Percentiles rank a stretch among this genome's conserved stretches.
Conservation (phyloP, 2,113 vertebrate species). For the Holacanthus passer region DNA sequence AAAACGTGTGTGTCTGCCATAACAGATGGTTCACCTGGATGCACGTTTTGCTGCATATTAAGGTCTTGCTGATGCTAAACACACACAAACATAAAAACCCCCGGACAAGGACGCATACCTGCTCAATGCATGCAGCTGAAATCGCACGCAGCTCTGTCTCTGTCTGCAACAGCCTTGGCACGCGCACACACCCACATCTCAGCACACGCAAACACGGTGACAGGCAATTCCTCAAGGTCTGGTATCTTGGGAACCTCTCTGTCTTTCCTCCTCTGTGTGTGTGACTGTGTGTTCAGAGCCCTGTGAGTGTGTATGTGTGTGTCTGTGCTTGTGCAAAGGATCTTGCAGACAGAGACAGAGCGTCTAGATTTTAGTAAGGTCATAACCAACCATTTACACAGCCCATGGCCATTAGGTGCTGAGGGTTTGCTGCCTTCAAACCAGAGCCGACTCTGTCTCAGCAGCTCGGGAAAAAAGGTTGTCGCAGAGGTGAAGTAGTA, state of each 20-base stretch:
- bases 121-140: slow-evolving; percentile 28
- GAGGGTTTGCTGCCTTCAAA: slow-evolving; percentile 27
- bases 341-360: slow-evolving; percentile 50
- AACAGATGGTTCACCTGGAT: slow-evolving; percentile 34
- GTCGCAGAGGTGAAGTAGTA: not conserved
- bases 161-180: slow-evolving; percentile 42
- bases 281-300: not conserved
- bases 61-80: slow-evolving; percentile 14
- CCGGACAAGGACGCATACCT: slow-evolving; percentile 17
- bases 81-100: slow-evolving; percentile 25
- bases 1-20: not conserved
- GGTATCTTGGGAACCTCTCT: slow-evolving; percentile 52
- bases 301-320: slow-evolving; percentile 3
- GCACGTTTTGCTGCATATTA: not conserved
- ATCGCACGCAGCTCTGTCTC: slow-evolving; percentile 36
- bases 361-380: slow-evolving; percentile 56
- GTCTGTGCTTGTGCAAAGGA: slow-evolving; percentile 1
- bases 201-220: slow-evolving; percentile 43
- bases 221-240: slow-evolving; percentile 66
- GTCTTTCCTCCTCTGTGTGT: slow-evolving; percentile 25
- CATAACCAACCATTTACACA: slow-evolving; percentile 62
- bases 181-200: slow-evolving; percentile 40
- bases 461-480: not conserved
- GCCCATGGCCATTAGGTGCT: slow-evolving; percentile 48
- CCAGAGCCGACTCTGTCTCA: slow-evolving; percentile 1